Base-by-base conservation (phyloP, 2,113 vertebrate genomes). In the Actinemys pallida region DNA sequence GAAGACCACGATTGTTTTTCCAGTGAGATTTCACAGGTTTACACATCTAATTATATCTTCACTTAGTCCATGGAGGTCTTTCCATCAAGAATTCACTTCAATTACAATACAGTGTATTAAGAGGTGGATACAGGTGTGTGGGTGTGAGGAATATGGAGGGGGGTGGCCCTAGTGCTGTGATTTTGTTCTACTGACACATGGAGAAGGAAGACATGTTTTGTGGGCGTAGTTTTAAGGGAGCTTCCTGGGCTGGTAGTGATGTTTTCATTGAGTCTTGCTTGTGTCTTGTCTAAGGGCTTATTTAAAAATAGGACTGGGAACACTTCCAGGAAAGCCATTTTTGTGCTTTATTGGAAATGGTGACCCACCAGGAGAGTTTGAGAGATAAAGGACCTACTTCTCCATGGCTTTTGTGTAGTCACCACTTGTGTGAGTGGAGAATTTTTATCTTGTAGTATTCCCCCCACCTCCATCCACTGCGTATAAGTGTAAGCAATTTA, bases 41-140 rank as follows among this genome's bases (percentile, higher is more conserved):
- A 54, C 22, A 81, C 16, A 12, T 1, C 1, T 56, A 42, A 35
- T 87, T 29, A 6, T 0, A 0, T 2, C 42, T 81, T 84, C 17
- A 62, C 5, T 82, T 53, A 54, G 22, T 56, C 39, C 35, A 82
- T n/a, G 52, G 31, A 81, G 50, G 19, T 17, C 82, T 75, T 76
- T n/a, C 65, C n/a, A 39, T 72, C 19, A 72, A 39, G n/a, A 72
- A 72, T 12, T 39, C 8, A n/a, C 65, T 72, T 72, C 7, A 17
- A n/a, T 39, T 72, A 72, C n/a, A 72, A 39, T n/a, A 79, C 25
- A 49, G 35, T 19, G 75, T 50, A 22, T 5, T 25, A 35, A 53
- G 72, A 1, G 76, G n/a, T 24, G 52, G 20, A 22, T 22, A 9
- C 3, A 3, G 20, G 53, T 45, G 20, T 54, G 20, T 53, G 53